A percentile compares a stretch with the other conserved stretches of the same genome.
Conservation (phyloP, 2,113 vertebrate genomes). For the Oryzias woworae region DNA sequence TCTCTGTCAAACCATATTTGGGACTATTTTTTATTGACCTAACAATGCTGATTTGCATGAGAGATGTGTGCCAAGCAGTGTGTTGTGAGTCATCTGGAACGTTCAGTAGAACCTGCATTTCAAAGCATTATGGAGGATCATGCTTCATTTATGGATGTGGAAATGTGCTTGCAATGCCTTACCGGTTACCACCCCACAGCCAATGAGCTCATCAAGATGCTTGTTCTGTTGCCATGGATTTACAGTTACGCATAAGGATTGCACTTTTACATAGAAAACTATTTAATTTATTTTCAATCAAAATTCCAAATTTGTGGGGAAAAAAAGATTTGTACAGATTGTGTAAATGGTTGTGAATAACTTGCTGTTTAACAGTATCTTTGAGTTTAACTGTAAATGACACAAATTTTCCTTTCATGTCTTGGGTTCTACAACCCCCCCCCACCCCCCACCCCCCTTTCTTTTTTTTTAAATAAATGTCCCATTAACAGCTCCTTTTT, state of each 20-base stretch:
- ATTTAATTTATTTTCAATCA: conserved; percentile 83
- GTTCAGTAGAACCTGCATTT: conserved; percentile 15
- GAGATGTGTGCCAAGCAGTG: conserved; percentile 44
- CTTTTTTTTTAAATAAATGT: conserved; percentile 74
- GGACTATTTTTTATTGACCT: conserved; percentile 23
- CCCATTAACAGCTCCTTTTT: conserved; percentile 55
- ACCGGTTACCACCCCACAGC: conserved; percentile 20
- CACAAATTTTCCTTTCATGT: conserved; percentile 67
- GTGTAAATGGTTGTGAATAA: conserved; percentile 81
- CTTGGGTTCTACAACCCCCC: conserved; percentile 43
- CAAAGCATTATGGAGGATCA: conserved; percentile 15
- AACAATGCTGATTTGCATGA: conserved; percentile 75
- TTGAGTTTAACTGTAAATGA: conserved; percentile 73
- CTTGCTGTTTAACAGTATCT: conserved; percentile 71
- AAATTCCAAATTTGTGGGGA: conserved; percentile 58
- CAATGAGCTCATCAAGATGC: conserved; percentile 34
- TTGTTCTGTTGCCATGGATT: conserved; percentile 53
- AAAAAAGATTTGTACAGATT: conserved; percentile 78
- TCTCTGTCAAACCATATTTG: conserved; percentile 26
- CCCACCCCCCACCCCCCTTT: conserved; percentile 32
- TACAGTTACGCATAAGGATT: conserved; percentile 71
- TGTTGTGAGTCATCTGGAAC: conserved; percentile 33
- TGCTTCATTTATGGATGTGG: conserved; percentile 23
- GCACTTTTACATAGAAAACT: conserved; percentile 82
- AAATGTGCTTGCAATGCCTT: conserved; percentile 52